A percentile compares a stretch with the other conserved stretches of the same genome.
These are phyloP conservation scores for Hydrolagus affinis DNA, from an alignment of 2,113 vertebrate species.

Conservation along the genomic window DNA sequence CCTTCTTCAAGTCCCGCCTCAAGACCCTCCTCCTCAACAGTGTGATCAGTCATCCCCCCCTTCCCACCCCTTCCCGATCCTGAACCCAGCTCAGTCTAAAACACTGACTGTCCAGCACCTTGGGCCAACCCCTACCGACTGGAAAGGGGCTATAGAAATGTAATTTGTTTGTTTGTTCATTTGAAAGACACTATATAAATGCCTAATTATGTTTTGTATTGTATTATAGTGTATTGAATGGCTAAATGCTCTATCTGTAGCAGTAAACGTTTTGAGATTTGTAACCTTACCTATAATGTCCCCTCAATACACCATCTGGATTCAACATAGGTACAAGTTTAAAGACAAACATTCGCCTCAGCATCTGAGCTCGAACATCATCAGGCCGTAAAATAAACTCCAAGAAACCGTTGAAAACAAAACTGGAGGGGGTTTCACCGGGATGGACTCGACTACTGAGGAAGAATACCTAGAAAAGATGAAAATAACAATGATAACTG, in stretches of 20 bases:
- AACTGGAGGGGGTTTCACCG: conserved; percentile 90
- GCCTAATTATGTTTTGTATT: too few species aligned
- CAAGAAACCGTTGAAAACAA: conserved; percentile 93
- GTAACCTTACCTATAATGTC: conserved; percentile 81
- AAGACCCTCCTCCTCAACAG: too few species aligned
- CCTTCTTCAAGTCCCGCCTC: too few species aligned
- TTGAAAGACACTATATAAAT: too few species aligned
- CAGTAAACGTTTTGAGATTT: background rate
- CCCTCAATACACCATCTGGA: conserved; percentile 83
- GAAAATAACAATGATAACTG: background rate
- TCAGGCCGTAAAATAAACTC: conserved; percentile 84
- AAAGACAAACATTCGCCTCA: conserved; percentile 85
- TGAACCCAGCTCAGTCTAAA: too few species aligned
- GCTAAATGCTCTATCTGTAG: background rate
- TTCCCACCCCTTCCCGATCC: too few species aligned
- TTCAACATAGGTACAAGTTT: conserved; percentile 97
- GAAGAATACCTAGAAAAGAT: conserved; percentile 74
- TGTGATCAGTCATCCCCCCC: too few species aligned
- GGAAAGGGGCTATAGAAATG: too few species aligned
- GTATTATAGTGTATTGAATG: too few species aligned
- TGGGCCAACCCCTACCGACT: too few species aligned
- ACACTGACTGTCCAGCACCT: too few species aligned
- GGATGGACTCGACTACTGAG: conserved; percentile 93
- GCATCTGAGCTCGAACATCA: conserved; percentile 78
- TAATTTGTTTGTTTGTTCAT: too few species aligned